Conservation (phyloP, 2,113 vertebrate genomes). For the Prunella himalayana region DNA sequence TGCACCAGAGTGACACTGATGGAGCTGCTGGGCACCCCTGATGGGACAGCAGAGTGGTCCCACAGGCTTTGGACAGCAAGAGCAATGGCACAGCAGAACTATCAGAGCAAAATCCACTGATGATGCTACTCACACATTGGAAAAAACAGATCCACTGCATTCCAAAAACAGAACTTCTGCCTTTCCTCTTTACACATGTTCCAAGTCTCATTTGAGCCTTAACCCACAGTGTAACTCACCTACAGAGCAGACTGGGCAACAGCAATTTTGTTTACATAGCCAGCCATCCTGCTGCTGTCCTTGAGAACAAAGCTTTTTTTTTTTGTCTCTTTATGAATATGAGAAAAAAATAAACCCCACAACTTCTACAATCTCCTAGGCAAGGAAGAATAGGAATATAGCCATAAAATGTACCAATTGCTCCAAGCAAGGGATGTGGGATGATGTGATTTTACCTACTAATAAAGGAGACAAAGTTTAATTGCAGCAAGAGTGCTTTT, state of each 20-base stretch:
- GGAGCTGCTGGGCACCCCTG: not conserved
- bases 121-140: not conserved
- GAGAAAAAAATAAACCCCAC: not conserved
- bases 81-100: not conserved
- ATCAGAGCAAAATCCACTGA: not conserved
- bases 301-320: not conserved
- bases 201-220: not conserved
- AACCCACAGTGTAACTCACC: not conserved
- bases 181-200: not conserved
- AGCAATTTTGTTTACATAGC: not conserved
- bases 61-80: not conserved
- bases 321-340: not conserved
- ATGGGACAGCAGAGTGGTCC: rapidly evolving
- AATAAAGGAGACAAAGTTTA: not conserved
- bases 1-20: not conserved
- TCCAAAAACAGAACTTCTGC: not conserved
- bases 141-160: not conserved
- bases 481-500: not conserved
- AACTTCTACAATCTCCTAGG: not conserved
- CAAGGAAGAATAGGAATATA: not conserved
- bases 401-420: not conserved
- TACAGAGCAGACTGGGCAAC: not conserved
- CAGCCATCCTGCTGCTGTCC: not conserved
- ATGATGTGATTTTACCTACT: not conserved
- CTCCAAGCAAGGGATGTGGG: not conserved